A percentile compares a stretch with the other conserved stretches of the same genome.
phyloP scores from a whole-genome alignment of 1,140 invertebrate genomes.

The Dreissena polymorpha region DNA sequence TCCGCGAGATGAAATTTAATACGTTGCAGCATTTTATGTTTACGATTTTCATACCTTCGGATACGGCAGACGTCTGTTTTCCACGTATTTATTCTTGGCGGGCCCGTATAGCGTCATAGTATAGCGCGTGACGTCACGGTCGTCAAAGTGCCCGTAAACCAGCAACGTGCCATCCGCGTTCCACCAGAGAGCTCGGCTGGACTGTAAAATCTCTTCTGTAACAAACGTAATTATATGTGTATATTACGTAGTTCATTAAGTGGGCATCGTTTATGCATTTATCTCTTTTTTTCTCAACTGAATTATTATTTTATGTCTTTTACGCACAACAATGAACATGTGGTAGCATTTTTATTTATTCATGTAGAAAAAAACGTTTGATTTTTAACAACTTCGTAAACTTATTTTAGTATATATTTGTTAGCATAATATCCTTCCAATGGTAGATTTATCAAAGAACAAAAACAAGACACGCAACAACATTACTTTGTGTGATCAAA shows the following conservation, averaged over 20 bases:
- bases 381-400: no score
- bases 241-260: not conserved
- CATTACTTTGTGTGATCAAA: no score
- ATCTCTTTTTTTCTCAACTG: not conserved
- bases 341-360: no score
- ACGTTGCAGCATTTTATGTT: no score
- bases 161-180: slow-evolving; percentile 92
- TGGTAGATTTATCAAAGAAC: no score
- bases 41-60: slow-evolving; percentile 90
- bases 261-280: not conserved
- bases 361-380: no score
- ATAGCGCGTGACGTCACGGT: slow-evolving; percentile 90
- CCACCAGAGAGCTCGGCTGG: slow-evolving; percentile 93
- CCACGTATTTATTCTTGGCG: slow-evolving; percentile 75
- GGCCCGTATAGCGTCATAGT: slow-evolving; percentile 86
- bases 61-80: slow-evolving; percentile 90
- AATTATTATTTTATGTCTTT: no score
- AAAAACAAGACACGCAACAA: no score
- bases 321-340: no score
- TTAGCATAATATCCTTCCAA: no score
- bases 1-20: no score
- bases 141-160: slow-evolving; percentile 94
- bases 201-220: slow-evolving; percentile 92
- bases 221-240: slow-evolving; percentile 54
- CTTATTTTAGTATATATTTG: no score